Evolutionary conservation across 2,797 vertebrate genomes (phyloP), one percentile per base, ranked within the genome.

Genomic region (Choloepus didactylus): DNA sequence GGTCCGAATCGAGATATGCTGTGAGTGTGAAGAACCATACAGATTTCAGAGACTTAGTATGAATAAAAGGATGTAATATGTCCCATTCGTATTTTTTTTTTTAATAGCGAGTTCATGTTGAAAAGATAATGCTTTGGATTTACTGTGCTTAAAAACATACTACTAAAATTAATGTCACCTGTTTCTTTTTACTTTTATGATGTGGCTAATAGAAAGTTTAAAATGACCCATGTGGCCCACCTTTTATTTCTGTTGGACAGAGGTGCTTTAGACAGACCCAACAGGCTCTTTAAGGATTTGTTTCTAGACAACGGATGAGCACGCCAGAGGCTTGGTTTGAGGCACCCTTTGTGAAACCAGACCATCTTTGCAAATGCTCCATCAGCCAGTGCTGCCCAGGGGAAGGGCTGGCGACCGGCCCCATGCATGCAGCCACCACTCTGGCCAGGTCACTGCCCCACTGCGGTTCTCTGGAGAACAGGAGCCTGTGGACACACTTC

Each of bases 321-420:
- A 29, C 1, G 31, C 51, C 73, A 0, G 60, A 62, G 35, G 6
- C 29, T 7, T 66, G 38, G 21, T 72, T 44, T 70, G 41, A 59
- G 31, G 41, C 21, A 31, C 23, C 27, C 25, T 90, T 76, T 80
- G 12, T 18, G 9, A n/a, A 51, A 59, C 6, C 3, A 85, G 72
- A 29, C 27, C 87, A 51, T 60, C 18, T 21, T 31, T 23, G 19
- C 31, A 77, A n/a, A 44, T 5, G 21, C 29, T 51, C 35, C 35
- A 12, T 6, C 1, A 23, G 3, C n/a, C 7, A n/a, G 18, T 2
- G 19, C 2, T 21, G 16, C 27, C 4, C 4, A 21, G 38, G 0
- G 31, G 79, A 82, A 62, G 72, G 29, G 27, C 73, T 21, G 6
- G 66, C 18, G 46, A 35, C 15, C 31, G 8, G 46, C 76, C 35